Evolutionary conservation across 2,113 vertebrate species (phyloP).

Genomic region (Sorex araneus): DNA sequence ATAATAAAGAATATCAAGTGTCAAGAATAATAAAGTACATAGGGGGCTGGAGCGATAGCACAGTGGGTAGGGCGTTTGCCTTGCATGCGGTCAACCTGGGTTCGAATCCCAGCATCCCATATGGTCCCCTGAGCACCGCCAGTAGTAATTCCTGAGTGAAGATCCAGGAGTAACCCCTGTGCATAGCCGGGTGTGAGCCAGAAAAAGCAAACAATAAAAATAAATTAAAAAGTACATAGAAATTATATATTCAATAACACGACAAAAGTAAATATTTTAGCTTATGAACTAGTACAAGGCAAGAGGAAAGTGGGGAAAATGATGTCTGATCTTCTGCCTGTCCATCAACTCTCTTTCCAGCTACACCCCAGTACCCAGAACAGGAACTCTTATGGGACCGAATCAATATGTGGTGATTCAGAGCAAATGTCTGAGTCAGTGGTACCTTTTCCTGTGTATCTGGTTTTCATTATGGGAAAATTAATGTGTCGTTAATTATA

Average conservation of each 20-base stretch:
- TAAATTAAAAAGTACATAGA: background rate
- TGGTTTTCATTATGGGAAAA: background rate
- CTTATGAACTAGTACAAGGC: background rate
- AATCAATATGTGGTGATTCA: background rate
- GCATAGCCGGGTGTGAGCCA: too few relatives aligned
- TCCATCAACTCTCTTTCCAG: background rate
- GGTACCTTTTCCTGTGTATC: background rate
- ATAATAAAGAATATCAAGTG: background rate
- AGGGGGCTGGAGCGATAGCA: too few relatives aligned
- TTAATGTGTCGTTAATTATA: constrained; percentile 10
- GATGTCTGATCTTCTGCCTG: background rate
- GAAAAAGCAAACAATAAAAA: too few relatives aligned
- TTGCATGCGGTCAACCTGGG: too few relatives aligned
- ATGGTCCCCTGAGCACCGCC: too few relatives aligned
- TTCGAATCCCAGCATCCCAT: too few relatives aligned
- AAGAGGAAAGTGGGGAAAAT: background rate
- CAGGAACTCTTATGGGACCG: background rate
- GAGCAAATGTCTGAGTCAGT: background rate
- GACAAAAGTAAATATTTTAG: background rate
- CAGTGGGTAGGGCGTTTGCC: too few relatives aligned
- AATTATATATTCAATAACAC: background rate
- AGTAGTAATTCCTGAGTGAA: too few relatives aligned
- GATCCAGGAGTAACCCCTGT: too few relatives aligned
- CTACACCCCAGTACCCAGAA: background rate
- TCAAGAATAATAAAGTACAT: background rate